Evolutionary conservation across 1,140 invertebrate species (phyloP), one percentile per base, ranked within the genome.

Genomic region (Bombus polaris): DNA sequence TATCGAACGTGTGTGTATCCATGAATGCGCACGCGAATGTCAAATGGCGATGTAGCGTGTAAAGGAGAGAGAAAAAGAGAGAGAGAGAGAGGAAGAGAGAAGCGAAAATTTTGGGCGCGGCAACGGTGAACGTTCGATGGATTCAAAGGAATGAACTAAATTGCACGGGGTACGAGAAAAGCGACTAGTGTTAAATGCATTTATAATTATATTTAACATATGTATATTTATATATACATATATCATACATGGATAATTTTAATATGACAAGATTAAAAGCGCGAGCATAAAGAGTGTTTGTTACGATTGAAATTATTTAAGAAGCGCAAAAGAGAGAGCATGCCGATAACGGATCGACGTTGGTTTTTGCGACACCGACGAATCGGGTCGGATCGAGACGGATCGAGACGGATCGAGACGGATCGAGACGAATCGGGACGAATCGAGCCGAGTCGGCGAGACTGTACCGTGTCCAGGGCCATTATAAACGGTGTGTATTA

Each of bases 121-220:
- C 62, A 66, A 71, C 2, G n/a, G 39, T 85, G 62, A 47, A 62
- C 12, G 53, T 65, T 79, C 22, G 68, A 66, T 18, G 53, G 39
- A n/a, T 76, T 22, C 5, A 53, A 32, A 22, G 57, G 25, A 62
- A 3, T 13, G 35, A 78, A 59, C 3, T 37, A 57, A 79, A 72
- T 81, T 57, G 57, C 59, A 74, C 79, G 78, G 82, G 57, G 83
- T 85, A 88, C 73, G 86, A 89, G 37, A 77, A 80, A 77, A 91
- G 88, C 86, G 86, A 85, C 90, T 93, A 92, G 93, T 93, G 93
- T 93, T 94, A 94, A 92, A 91, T 80, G 93, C 92, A 93, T 93
- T 93, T 93, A 94, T 90, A 85, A 62, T 85, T 85, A 70, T 85
- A 85, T 85, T 85, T 85, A 85, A 85, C 70, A 85, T 85, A 80